These are phyloP conservation scores for Poecilobothrus nobilitatus DNA, from an alignment of 2,888 invertebrate genomes.

Conservation along the genomic window DNA sequence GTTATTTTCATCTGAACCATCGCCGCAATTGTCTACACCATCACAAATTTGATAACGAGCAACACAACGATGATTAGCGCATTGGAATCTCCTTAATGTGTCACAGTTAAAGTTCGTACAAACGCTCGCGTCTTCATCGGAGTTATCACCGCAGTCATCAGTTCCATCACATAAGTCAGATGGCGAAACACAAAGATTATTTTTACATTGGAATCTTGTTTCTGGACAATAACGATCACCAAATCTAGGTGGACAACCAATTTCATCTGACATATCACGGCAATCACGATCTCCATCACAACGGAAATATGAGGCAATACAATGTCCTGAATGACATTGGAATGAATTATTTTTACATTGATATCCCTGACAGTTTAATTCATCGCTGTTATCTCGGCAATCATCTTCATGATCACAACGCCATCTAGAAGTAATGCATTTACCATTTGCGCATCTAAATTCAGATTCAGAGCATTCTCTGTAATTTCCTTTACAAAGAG, in stretches of 20 bases:
- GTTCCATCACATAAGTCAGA: constrained; percentile 87
- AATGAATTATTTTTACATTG: constrained; percentile 84
- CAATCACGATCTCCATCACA: constrained; percentile 89
- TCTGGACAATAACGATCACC: constrained; percentile 83
- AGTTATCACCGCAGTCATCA: constrained; percentile 87
- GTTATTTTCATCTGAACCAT: constrained; percentile 92
- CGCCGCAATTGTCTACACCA: constrained; percentile 85
- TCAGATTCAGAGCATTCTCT: constrained; percentile 90
- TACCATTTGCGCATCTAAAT: constrained; percentile 78
- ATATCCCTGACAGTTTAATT: constrained; percentile 71
- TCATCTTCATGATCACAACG: constrained; percentile 94
- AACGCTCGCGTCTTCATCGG: constrained; percentile 73
- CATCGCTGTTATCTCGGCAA: constrained; percentile 91
- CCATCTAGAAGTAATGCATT: constrained; percentile 88
- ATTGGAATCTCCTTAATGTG: constrained; percentile 75
- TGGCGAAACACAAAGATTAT: constrained; percentile 83
- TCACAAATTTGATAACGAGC: constrained; percentile 83
- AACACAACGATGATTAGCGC: constrained; percentile 80
- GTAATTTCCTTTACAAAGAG: constrained; percentile 72
- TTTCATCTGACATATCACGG: constrained; percentile 81
- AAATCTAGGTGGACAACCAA: constrained; percentile 79
- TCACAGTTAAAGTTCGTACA: constrained; percentile 83
- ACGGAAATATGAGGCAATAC: constrained; percentile 77
- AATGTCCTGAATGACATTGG: constrained; percentile 88
- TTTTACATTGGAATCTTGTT: constrained; percentile 83